Percentiles rank a stretch among this genome's conserved stretches.
These are phyloP conservation scores for Pimpla rufipes DNA, from an alignment of 2,888 invertebrate genomes.

Conservation along the genomic window DNA sequence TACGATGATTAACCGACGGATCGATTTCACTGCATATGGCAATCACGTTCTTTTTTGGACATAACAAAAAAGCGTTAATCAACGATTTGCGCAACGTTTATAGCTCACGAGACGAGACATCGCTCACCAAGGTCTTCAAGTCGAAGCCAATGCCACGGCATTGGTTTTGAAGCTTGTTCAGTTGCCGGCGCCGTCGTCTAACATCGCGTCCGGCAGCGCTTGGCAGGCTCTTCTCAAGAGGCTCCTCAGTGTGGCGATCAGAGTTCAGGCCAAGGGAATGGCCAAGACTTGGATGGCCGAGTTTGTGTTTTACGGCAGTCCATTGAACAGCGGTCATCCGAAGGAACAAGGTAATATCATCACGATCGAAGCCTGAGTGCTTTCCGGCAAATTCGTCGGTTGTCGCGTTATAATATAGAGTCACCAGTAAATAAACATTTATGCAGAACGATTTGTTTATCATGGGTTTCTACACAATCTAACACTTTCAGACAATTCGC, in stretches of 20 bases:
- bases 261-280: slow-evolving; percentile 93
- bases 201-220: slow-evolving; percentile 86
- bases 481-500: too few species aligned
- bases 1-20: too few species aligned
- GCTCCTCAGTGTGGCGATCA: slow-evolving; percentile 93
- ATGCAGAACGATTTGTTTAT: too few species aligned
- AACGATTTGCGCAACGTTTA: neutral
- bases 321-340: slow-evolving; percentile 92
- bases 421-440: too few species aligned
- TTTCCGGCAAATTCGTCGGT: too few species aligned
- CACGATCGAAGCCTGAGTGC: too few species aligned
- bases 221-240: slow-evolving; percentile 92
- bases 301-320: slow-evolving; percentile 94
- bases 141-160: slow-evolving; percentile 96
- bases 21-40: too few species aligned
- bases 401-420: too few species aligned
- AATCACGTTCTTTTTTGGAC: too few species aligned
- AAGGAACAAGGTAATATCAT: slow-evolving; percentile 90
- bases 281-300: slow-evolving; percentile 95
- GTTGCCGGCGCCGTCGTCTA: slow-evolving; percentile 89
- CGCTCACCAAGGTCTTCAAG: slow-evolving; percentile 96
- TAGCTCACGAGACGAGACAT: slow-evolving; percentile 93
- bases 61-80: too few species aligned
- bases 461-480: too few species aligned
- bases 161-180: slow-evolving; percentile 92